These are phyloP conservation scores for Hypomecis punctinalis DNA, from an alignment of 2,888 invertebrate genomes.

Conservation along the genomic window DNA sequence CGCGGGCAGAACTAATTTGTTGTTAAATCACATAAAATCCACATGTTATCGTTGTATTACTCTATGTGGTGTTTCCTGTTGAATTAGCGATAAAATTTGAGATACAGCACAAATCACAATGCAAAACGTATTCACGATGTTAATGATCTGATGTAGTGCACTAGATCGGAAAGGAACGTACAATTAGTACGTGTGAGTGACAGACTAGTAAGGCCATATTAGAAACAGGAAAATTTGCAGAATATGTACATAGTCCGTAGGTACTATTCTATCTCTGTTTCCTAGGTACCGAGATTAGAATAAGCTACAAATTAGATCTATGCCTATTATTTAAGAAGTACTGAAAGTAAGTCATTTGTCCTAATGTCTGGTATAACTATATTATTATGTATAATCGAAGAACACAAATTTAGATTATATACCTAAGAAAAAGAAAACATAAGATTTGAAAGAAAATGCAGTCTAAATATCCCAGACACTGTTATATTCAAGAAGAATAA, in stretches of 20 bases:
- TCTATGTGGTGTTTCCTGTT: conserved; percentile 73
- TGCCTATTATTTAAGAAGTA: too few species aligned
- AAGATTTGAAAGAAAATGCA: background rate
- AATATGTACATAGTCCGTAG: background rate
- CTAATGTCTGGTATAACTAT: too few species aligned
- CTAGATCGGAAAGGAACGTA: conserved; percentile 37
- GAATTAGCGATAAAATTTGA: conserved; percentile 58
- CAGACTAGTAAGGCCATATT: conserved; percentile 31
- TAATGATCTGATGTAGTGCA: conserved; percentile 51
- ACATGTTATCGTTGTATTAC: conserved; percentile 73
- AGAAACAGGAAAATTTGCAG: conserved; percentile 22
- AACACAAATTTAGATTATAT: too few species aligned
- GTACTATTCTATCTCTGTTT: too few species aligned
- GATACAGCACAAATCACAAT: conserved; percentile 48
- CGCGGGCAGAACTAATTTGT: conserved; percentile 56
- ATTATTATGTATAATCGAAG: too few species aligned
- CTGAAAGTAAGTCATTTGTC: too few species aligned
- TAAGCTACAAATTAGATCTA: too few species aligned
- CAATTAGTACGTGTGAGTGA: conserved; percentile 33
- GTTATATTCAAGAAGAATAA: too few species aligned
- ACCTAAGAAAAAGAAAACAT: background rate
- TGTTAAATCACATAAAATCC: conserved; percentile 66
- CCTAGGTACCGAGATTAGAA: too few species aligned
- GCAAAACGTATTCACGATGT: conserved; percentile 53
- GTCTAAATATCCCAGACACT: background rate